phyloP scores from a whole-genome alignment of 2,797 vertebrate genomes.

The Oreochromis grahami region DNA sequence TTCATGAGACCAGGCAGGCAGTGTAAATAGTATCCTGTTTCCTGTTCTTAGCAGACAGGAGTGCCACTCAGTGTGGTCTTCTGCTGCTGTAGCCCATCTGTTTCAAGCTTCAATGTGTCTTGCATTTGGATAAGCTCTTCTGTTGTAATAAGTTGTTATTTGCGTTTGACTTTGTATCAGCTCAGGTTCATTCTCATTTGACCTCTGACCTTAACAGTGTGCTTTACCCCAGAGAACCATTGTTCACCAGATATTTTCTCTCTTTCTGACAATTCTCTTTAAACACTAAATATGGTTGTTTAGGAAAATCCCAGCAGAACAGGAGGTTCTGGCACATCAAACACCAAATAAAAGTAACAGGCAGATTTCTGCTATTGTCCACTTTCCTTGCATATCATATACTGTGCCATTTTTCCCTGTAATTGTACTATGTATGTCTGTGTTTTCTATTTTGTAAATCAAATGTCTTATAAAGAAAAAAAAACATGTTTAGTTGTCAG shows the following conservation, averaged over 20 bases:
- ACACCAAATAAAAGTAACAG: background rate
- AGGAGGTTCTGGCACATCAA: background rate
- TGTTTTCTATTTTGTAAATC: background rate
- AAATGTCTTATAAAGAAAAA: background rate
- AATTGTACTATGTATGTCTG: background rate
- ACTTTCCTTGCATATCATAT: background rate
- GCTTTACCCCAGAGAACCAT: background rate
- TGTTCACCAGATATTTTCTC: background rate
- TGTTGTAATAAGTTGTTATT: background rate
- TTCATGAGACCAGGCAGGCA: background rate
- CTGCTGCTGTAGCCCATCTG: background rate
- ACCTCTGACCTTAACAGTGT: background rate
- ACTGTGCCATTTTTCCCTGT: background rate
- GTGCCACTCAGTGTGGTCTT: background rate
- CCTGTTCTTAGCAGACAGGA: background rate
- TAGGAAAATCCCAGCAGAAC: background rate
- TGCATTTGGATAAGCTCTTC: background rate
- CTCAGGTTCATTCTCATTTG: background rate
- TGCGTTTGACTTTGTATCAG: background rate
- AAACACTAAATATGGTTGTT: background rate
- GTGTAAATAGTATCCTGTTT: background rate
- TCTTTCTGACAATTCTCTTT: background rate
- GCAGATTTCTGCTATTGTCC: background rate
- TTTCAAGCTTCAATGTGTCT: background rate
- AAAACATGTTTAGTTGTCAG: background rate